Conservation (phyloP, 2,888 invertebrate species). For the Orthosia gracilis region DNA sequence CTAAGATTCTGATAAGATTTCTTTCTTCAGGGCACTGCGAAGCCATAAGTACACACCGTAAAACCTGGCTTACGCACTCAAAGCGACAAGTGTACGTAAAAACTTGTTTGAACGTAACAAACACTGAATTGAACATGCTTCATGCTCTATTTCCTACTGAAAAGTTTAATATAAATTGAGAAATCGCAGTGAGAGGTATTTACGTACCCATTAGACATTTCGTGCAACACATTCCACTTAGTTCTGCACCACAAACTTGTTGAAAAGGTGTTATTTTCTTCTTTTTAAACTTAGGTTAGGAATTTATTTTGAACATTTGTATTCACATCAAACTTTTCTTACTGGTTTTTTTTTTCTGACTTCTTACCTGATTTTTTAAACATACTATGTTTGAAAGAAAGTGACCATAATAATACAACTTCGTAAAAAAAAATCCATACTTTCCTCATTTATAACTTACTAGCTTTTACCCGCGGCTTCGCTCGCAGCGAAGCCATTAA, state of each 20-base stretch:
- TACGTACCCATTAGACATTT: constrained; percentile 69
- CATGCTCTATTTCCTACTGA: constrained; percentile 81
- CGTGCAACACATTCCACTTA: constrained; percentile 61
- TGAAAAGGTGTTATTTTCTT: constrained; percentile 26
- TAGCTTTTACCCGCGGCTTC: too few species aligned
- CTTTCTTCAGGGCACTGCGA: constrained; percentile 63
- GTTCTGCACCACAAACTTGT: constrained; percentile 54
- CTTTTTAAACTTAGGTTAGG: constrained; percentile 40
- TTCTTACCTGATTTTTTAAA: background rate
- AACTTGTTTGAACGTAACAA: constrained; percentile 54
- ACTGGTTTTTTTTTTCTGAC: background rate
- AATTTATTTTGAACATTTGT: constrained; percentile 46
- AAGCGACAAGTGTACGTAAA: constrained; percentile 23
- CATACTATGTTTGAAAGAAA: background rate
- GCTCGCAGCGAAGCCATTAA: too few species aligned
- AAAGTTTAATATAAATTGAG: constrained; percentile 77
- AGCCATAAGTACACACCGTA: constrained; percentile 56
- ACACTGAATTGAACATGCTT: constrained; percentile 69
- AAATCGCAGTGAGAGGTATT: constrained; percentile 80
- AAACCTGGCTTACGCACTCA: constrained; percentile 34
- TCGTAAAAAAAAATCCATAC: background rate
- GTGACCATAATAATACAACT: background rate
- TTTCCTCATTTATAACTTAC: constrained; percentile 14
- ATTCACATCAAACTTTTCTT: constrained; percentile 12
- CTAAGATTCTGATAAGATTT: constrained; percentile 87